Percentiles rank a stretch among this genome's conserved stretches.
These are phyloP conservation scores for Apodemia zela DNA, from an alignment of 2,888 invertebrate species.

Conservation along the genomic window DNA sequence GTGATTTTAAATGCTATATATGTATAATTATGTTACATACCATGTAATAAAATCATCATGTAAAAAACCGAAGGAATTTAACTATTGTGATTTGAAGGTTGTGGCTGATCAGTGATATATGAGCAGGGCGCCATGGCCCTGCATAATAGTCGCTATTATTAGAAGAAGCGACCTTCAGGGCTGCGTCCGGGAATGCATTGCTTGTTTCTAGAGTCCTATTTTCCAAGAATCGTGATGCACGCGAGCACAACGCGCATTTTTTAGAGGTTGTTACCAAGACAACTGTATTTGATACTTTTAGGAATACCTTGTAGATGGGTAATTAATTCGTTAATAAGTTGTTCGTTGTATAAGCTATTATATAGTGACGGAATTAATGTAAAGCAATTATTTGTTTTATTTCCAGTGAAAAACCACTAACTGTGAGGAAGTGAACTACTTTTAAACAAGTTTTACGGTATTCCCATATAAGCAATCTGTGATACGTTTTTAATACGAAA, in stretches of 20 bases:
- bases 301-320: background rate
- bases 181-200: slow-evolving; percentile 46
- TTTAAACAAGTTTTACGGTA: background rate
- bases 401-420: slow-evolving; percentile 4
- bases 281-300: slow-evolving; percentile 19
- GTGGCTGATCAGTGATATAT: background rate
- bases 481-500: no score
- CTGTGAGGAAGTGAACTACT: slow-evolving; percentile 46
- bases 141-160: slow-evolving; percentile 51
- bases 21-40: no score
- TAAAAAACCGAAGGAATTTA: background rate
- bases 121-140: slow-evolving; percentile 38
- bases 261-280: slow-evolving; percentile 35
- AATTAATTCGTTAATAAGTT: no score
- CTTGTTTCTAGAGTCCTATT: slow-evolving; percentile 55
- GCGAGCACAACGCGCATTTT: slow-evolving; percentile 62
- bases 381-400: background rate
- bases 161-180: slow-evolving; percentile 63
- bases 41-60: no score
- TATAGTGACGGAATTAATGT: no score
- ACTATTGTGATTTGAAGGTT: slow-evolving; percentile 23
- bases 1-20: no score
- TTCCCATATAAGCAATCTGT: background rate
- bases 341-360: no score
- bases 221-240: slow-evolving; percentile 64